Conservation (phyloP, 2,113 vertebrate genomes). For the Albula glossodonta region DNA sequence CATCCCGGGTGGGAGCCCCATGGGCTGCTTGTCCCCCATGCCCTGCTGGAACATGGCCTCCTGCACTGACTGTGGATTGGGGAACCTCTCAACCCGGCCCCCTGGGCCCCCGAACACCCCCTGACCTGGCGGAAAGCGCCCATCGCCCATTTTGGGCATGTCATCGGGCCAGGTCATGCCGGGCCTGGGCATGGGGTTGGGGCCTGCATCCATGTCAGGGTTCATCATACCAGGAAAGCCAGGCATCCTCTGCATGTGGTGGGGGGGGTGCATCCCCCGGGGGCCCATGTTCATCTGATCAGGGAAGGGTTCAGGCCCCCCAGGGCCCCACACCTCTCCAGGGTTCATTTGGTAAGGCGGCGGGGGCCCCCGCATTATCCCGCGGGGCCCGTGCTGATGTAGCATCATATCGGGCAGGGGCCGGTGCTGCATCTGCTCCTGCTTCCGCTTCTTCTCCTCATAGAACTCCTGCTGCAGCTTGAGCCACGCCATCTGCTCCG, state of each 20-base stretch:
- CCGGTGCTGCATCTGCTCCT: constrained; percentile 93
- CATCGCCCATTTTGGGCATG: constrained; percentile 92
- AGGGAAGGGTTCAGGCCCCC: constrained; percentile 84
- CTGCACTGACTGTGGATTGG: constrained; percentile 88
- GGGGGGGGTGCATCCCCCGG: constrained; percentile 83
- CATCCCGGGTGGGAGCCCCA: constrained; percentile 87
- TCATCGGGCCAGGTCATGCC: constrained; percentile 96
- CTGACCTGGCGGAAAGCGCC: constrained; percentile 86
- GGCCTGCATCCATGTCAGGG: constrained; percentile 91
- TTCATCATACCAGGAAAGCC: constrained; percentile 95
- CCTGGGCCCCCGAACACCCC: constrained; percentile 91
- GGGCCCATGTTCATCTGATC: constrained; percentile 91
- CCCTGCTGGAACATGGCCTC: constrained; percentile 96
- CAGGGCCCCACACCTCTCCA: constrained; percentile 88
- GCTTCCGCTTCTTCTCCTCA: constrained; percentile 95
- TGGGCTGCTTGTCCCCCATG: constrained; percentile 88
- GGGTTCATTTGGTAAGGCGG: constrained; percentile 95
- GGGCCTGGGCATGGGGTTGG: constrained; percentile 77
- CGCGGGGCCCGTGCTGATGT: constrained; percentile 90
- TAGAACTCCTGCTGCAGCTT: constrained; percentile 98
- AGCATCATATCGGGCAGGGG: constrained; percentile 96
- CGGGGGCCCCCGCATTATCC: constrained; percentile 89
- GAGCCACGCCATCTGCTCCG: constrained; percentile 96
- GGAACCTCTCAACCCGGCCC: constrained; percentile 90
- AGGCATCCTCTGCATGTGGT: constrained; percentile 92